Conservation (phyloP, 1,140 invertebrate species). For the Brachionus rotundiformis region DNA sequence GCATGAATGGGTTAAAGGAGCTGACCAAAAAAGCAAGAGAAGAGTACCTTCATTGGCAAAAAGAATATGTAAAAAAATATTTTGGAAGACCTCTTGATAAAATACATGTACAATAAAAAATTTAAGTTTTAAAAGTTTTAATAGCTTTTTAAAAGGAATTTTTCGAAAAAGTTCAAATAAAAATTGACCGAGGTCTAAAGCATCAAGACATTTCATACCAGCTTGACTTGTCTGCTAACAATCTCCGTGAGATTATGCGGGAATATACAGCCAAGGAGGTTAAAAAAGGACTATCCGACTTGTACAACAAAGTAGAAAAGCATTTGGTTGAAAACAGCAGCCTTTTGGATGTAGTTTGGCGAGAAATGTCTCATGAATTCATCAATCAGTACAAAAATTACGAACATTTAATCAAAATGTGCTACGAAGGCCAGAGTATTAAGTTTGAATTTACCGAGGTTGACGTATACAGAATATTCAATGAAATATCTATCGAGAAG, state of each 20-base stretch:
- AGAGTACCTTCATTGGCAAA: constrained; percentile 11
- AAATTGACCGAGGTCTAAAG: constrained; percentile 87
- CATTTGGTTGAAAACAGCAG: constrained; percentile 92
- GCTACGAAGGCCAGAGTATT: constrained; percentile 93
- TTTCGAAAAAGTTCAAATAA: constrained; percentile 88
- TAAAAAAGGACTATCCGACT: constrained; percentile 87
- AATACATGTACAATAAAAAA: constrained; percentile 52
- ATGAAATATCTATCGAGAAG: constrained; percentile 78
- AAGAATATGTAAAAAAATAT: constrained; percentile 42
- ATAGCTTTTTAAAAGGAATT: constrained; percentile 73
- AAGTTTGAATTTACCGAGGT: constrained; percentile 91
- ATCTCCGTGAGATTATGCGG: constrained; percentile 88
- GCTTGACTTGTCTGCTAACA: constrained; percentile 93
- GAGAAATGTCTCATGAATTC: constrained; percentile 98
- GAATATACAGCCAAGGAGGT: constrained; percentile 88
- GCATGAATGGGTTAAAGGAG: constrained; percentile 32
- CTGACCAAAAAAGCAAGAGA: constrained; percentile 3
- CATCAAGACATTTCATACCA: constrained; percentile 97
- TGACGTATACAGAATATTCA: constrained; percentile 93
- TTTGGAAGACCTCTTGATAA: constrained; percentile 49
- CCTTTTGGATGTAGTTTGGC: constrained; percentile 83
- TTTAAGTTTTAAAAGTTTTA: too few relatives aligned
- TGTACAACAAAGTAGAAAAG: constrained; percentile 96
- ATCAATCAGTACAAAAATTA: constrained; percentile 92
- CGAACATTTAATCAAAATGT: constrained; percentile 87